Evolutionary conservation across 2,888 invertebrate species (phyloP).

Genomic region (Trichogramma dendrolimi): DNA sequence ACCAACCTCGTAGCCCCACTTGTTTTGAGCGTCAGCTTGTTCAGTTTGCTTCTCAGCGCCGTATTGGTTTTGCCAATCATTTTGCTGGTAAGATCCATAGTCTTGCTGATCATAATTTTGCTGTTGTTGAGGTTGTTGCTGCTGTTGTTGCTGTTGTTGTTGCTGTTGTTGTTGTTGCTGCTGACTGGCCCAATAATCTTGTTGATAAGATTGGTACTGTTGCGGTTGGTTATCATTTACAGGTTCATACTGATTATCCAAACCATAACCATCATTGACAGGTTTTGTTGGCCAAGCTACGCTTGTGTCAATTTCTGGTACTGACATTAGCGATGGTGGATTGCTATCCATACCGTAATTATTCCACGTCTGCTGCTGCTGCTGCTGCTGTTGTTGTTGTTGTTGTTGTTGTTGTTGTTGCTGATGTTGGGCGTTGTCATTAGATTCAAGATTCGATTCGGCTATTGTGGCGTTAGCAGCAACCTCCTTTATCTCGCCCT

Average conservation of each 20-base stretch:
- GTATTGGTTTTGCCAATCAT: slow-evolving; percentile 43
- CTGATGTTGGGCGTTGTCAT: slow-evolving; percentile 31
- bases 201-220: slow-evolving; percentile 40
- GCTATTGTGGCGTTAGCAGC: neutral
- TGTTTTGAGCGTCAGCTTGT: slow-evolving; percentile 41
- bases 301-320: slow-evolving; percentile 35
- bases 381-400: slow-evolving; percentile 35
- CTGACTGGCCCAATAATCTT: slow-evolving; percentile 38
- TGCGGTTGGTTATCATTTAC: slow-evolving; percentile 37
- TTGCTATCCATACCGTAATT: slow-evolving; percentile 34
- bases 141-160: slow-evolving; percentile 24
- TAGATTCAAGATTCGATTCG: slow-evolving; percentile 12
- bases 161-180: slow-evolving; percentile 35
- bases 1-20: slow-evolving; percentile 51
- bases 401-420: slow-evolving; percentile 35
- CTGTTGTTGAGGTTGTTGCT: slow-evolving; percentile 38
- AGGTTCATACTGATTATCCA: slow-evolving; percentile 33
- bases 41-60: slow-evolving; percentile 40
- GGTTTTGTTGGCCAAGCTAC: slow-evolving; percentile 43
- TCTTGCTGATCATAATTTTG: slow-evolving; percentile 41
- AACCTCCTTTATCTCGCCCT: slow-evolving; percentile 46
- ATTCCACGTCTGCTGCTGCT: slow-evolving; percentile 37
- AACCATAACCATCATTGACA: slow-evolving; percentile 38
- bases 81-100: slow-evolving; percentile 32
- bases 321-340: slow-evolving; percentile 41